phyloP scores from a whole-genome alignment of 2,888 invertebrate genomes.

The Nomada ruficornis region DNA sequence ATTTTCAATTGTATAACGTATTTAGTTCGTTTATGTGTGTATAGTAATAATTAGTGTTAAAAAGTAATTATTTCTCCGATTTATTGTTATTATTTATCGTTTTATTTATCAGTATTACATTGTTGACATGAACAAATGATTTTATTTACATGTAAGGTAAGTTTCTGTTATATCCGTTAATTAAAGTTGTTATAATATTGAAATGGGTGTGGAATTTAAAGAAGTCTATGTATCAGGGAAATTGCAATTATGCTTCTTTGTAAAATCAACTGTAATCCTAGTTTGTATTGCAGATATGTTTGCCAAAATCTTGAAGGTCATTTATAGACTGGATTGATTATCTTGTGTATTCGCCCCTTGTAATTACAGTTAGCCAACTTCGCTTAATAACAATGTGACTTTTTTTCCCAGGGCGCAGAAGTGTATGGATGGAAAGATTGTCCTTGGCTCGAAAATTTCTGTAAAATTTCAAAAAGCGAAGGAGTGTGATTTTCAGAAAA shows the following conservation, averaged over 20 bases:
- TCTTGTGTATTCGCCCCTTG: constrained; percentile 41
- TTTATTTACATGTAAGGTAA: constrained; percentile 55
- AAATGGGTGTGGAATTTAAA: neutral
- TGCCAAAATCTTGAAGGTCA: constrained; percentile 63
- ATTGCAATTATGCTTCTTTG: neutral
- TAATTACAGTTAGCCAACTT: constrained; percentile 48
- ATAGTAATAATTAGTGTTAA: constrained; percentile 29
- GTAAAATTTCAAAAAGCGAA: constrained; percentile 84
- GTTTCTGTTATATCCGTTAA: constrained; percentile 15
- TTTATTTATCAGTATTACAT: constrained; percentile 52
- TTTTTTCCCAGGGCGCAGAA: constrained; percentile 89
- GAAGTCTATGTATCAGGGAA: neutral
- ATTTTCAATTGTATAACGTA: constrained; percentile 44
- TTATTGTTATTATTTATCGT: constrained; percentile 63
- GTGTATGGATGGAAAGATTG: constrained; percentile 93
- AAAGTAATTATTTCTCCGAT: constrained; percentile 30
- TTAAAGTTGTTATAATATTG: constrained; percentile 1
- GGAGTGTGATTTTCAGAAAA: constrained; percentile 72
- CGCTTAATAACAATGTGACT: constrained; percentile 73
- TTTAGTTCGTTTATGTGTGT: constrained; percentile 44
- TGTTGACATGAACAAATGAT: constrained; percentile 54
- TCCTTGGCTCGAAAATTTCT: constrained; percentile 90
- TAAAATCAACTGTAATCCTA: constrained; percentile 12
- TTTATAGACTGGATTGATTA: constrained; percentile 49
- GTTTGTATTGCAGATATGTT: constrained; percentile 34